Evolutionary conservation across 2,888 invertebrate species (phyloP).

Genomic region (Noctua janthe): DNA sequence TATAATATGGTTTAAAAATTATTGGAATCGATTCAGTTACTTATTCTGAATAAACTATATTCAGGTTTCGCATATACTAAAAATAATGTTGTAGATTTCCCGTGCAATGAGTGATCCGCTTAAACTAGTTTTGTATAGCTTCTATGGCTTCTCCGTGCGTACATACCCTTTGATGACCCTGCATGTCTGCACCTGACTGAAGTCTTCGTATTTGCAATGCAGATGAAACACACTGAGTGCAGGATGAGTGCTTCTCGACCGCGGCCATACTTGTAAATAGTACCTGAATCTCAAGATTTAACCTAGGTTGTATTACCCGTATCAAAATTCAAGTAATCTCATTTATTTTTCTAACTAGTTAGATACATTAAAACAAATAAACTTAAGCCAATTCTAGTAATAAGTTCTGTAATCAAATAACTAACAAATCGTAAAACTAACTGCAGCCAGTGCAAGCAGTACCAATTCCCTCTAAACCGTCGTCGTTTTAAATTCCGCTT

Average conservation of each 20-base stretch:
- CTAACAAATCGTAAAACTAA: slow-evolving; percentile 11
- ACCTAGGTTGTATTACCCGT: neutral
- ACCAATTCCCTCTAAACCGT: slow-evolving; percentile 39
- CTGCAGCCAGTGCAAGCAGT: slow-evolving; percentile 9
- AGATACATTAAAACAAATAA: neutral
- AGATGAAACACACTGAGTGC: neutral
- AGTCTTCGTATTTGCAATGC: slow-evolving; percentile 16
- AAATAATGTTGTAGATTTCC: no score
- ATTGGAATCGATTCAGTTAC: no score
- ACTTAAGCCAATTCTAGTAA: neutral
- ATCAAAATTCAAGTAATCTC: neutral
- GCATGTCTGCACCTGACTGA: neutral
- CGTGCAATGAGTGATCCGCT: no score
- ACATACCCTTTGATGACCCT: neutral
- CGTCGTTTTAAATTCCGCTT: slow-evolving; percentile 52
- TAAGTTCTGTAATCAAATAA: neutral
- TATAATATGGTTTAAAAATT: no score
- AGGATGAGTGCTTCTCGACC: neutral
- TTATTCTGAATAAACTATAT: no score
- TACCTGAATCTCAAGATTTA: neutral
- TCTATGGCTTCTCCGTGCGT: neutral
- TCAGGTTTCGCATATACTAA: no score
- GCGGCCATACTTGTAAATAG: neutral
- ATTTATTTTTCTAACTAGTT: neutral
- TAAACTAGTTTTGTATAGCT: no score